These are phyloP conservation scores for Conus betulinus DNA, from an alignment of 1,140 invertebrate species.

Conservation along the genomic window DNA sequence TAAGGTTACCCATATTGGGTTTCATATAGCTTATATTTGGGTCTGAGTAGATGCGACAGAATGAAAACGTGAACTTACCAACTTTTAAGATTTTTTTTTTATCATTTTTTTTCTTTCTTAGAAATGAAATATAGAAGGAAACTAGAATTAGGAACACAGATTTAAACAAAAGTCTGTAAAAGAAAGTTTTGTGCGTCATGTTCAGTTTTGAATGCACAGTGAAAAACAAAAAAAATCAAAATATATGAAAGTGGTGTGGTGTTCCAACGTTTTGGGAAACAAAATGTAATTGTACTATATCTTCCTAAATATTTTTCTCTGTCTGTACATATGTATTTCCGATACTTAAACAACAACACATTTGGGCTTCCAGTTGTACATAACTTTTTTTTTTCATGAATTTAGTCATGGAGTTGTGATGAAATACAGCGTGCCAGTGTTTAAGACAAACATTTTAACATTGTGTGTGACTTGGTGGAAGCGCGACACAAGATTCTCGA, in stretches of 20 bases:
- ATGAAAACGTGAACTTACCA: neutral
- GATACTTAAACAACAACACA: neutral
- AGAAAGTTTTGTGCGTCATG: neutral
- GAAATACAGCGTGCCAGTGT: slow-evolving; percentile 6
- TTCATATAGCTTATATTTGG: too few relatives aligned
- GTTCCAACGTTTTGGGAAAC: too few relatives aligned
- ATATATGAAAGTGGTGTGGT: too few relatives aligned
- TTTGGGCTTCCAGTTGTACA: neutral
- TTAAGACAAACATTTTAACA: neutral
- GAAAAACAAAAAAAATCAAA: too few relatives aligned
- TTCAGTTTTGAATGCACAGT: too few relatives aligned
- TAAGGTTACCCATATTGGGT: too few relatives aligned
- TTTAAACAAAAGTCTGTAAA: neutral
- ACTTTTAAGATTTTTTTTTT: neutral
- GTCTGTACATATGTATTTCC: neutral
- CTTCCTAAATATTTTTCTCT: neutral
- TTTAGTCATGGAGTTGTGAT: neutral
- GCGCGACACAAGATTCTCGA: neutral
- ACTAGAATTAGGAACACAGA: neutral
- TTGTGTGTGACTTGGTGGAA: neutral
- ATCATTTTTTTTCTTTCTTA: neutral
- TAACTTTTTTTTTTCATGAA: neutral
- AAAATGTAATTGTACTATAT: neutral
- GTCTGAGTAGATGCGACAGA: neutral
- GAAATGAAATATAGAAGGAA: neutral